Percentiles rank a stretch among this genome's conserved stretches.
Evolutionary conservation across 2,888 invertebrate genomes (phyloP).

Genomic region (Petrolisthes manimaculis): DNA sequence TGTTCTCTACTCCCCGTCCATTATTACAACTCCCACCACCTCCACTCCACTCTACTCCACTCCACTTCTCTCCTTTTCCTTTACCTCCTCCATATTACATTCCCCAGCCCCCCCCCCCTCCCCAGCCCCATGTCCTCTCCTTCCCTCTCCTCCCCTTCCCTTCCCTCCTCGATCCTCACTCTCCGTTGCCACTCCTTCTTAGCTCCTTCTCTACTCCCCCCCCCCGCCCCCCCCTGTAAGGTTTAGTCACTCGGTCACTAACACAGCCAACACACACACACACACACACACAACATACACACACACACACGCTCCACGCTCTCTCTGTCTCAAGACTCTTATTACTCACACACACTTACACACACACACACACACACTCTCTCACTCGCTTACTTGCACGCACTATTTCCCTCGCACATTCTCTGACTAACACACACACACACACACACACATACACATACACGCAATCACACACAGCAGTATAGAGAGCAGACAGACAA

Average conservation of each 20-base stretch:
- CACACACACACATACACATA: too few relatives aligned
- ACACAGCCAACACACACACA: neutral
- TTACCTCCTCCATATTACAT: neutral
- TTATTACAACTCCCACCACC: neutral
- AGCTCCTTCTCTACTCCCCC: neutral
- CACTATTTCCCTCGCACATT: too few relatives aligned
- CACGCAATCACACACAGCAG: too few relatives aligned
- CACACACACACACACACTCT: neutral
- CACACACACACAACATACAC: neutral
- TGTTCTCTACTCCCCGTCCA: neutral
- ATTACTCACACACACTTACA: neutral
- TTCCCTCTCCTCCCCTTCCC: neutral
- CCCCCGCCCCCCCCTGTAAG: neutral
- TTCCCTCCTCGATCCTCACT: neutral
- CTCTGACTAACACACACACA: too few relatives aligned
- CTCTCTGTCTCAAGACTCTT: too few relatives aligned
- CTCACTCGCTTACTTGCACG: too few relatives aligned
- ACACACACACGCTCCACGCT: neutral
- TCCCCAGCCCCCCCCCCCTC: neutral
- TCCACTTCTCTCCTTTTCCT: neutral
- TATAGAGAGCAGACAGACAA: too few relatives aligned
- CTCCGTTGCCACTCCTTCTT: neutral
- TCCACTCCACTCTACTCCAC: neutral
- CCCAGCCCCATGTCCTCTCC: neutral
- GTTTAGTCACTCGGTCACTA: neutral